These are phyloP conservation scores for Rhagologus leucostigma DNA, from an alignment of 2,113 vertebrate genomes.

Conservation along the genomic window DNA sequence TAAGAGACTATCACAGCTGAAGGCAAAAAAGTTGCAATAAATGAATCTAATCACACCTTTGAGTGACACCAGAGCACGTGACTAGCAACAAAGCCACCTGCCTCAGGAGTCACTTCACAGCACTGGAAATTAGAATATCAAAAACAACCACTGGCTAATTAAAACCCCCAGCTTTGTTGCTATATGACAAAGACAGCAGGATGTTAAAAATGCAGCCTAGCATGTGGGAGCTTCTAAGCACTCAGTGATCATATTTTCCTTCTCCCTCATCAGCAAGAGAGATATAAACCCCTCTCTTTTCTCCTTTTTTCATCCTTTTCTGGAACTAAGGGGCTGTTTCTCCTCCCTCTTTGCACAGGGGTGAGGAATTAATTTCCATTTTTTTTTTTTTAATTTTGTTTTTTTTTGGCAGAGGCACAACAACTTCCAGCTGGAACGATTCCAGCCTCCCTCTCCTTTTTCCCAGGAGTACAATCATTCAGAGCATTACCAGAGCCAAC, in stretches of 20 bases:
- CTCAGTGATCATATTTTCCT: background rate
- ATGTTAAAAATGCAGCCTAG: background rate
- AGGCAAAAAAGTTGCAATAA: background rate
- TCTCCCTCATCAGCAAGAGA: background rate
- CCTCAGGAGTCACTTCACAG: background rate
- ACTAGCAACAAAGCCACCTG: background rate
- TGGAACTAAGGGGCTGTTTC: background rate
- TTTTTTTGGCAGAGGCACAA: background rate
- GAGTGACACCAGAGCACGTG: background rate
- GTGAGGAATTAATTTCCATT: background rate
- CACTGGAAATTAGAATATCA: background rate
- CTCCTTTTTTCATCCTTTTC: background rate
- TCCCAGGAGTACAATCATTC: background rate
- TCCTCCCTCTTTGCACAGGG: background rate
- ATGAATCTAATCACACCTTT: slow-evolving; percentile 4
- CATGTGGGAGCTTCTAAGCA: background rate
- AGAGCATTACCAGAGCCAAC: background rate
- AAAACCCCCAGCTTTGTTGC: background rate
- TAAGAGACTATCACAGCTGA: background rate
- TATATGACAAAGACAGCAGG: background rate
- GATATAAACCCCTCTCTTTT: background rate
- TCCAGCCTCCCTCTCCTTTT: background rate
- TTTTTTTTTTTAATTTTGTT: background rate
- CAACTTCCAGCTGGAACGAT: slow-evolving; percentile 5
- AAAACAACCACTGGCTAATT: background rate